Percentiles rank a stretch among this genome's conserved stretches.
Conservation (phyloP, 2,113 vertebrate species). For the Galemys pyrenaicus region DNA sequence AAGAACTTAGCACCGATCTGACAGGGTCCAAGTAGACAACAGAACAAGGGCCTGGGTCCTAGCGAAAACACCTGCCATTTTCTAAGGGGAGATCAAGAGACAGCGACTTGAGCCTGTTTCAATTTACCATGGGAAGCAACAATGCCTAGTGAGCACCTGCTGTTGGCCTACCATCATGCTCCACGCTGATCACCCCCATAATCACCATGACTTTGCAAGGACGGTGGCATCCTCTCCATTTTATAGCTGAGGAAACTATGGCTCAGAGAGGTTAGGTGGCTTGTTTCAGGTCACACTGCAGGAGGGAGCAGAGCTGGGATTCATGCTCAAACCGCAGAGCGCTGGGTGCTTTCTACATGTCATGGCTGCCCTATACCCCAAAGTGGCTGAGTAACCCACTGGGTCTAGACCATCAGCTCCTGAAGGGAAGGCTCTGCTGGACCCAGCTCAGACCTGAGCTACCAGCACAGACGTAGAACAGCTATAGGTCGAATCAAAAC, state of each 20-base stretch:
- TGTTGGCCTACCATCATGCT: neutral
- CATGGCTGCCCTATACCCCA: fast-evolving
- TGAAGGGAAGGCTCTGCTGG: too few species aligned
- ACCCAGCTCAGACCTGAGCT: neutral
- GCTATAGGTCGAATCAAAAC: neutral
- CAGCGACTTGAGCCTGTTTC: neutral
- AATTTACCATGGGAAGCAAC: neutral
- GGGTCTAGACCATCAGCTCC: neutral
- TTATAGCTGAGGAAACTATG: neutral
- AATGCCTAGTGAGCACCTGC: neutral
- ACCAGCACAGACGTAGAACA: neutral
- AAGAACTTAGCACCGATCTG: neutral
- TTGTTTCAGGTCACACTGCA: neutral
- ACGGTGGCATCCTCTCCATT: neutral
- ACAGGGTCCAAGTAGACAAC: neutral
- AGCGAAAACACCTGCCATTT: neutral
- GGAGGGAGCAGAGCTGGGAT: neutral
- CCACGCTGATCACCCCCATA: neutral
- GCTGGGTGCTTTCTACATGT: neutral
- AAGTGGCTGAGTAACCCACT: fast-evolving
- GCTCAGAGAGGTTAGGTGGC: neutral
- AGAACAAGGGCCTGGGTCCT: neutral
- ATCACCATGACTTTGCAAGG: neutral
- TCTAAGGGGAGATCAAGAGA: neutral
- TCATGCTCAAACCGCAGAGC: neutral